Percentiles rank a stretch among this genome's conserved stretches.
These are phyloP conservation scores for Prunella strophiata DNA, from an alignment of 2,797 vertebrate species.

Conservation along the genomic window DNA sequence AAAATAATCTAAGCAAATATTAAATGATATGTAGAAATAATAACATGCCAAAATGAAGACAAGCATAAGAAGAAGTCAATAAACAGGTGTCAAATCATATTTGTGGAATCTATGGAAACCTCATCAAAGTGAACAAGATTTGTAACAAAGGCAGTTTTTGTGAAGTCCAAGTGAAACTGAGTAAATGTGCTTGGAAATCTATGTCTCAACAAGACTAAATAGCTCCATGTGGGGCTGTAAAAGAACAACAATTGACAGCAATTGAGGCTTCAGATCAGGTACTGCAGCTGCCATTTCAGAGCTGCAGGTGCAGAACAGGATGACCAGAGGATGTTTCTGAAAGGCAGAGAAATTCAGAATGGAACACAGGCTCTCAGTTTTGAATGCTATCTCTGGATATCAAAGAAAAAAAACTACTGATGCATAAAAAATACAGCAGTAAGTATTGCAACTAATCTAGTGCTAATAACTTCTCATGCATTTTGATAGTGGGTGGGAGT, in stretches of 20 bases:
- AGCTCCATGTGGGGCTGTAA: background rate
- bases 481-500: background rate
- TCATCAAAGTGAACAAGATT: background rate
- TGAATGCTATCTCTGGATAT: background rate
- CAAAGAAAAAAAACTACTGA: background rate
- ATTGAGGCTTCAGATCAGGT: background rate
- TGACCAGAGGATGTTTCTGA: background rate
- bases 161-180: background rate
- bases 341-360: background rate
- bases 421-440: background rate
- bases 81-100: background rate
- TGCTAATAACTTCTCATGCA: background rate
- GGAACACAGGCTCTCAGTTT: background rate
- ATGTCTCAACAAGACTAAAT: background rate
- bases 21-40: background rate
- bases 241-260: background rate
- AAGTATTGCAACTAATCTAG: background rate
- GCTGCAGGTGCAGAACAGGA: background rate
- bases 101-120: background rate
- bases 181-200: background rate
- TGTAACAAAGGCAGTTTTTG: background rate
- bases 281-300: background rate
- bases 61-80: background rate
- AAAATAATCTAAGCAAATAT: background rate
- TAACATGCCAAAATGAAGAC: background rate